Conservation (phyloP, 2,888 invertebrate genomes). For the Sclerodermus sp. region DNA sequence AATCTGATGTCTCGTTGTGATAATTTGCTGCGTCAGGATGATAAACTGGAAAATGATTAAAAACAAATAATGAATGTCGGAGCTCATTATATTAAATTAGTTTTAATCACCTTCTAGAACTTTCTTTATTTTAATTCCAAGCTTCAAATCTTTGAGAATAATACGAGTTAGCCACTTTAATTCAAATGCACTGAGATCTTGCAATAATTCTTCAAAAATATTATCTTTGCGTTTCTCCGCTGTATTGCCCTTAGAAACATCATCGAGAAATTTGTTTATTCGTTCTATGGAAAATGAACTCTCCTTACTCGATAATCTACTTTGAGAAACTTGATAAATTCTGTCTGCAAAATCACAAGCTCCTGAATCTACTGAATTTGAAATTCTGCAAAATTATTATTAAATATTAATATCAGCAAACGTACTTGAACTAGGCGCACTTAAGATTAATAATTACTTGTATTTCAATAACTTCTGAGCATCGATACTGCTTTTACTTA, state of each 20-base stretch:
- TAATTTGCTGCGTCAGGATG: conserved; percentile 81
- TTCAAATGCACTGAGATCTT: conserved; percentile 72
- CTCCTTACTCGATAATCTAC: conserved; percentile 56
- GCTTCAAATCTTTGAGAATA: conserved; percentile 80
- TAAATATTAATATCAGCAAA: conserved; percentile 1
- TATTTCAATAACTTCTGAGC: conserved; percentile 62
- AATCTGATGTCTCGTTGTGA: conserved; percentile 62
- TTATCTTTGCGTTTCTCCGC: conserved; percentile 66
- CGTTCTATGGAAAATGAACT: conserved; percentile 67
- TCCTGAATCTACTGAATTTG: conserved; percentile 59
- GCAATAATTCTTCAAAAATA: conserved; percentile 68
- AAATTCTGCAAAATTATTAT: conserved; percentile 53
- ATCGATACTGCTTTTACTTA: conserved; percentile 69
- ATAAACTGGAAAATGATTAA: conserved; percentile 59
- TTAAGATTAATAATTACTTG: too few relatives aligned
- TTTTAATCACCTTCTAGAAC: conserved; percentile 67
- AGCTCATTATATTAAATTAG: too few relatives aligned
- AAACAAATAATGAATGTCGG: too few relatives aligned
- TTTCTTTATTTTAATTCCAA: conserved; percentile 73
- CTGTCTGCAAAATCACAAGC: conserved; percentile 80
- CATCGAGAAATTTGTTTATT: conserved; percentile 75
- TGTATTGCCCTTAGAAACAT: conserved; percentile 70
- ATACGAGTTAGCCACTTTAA: conserved; percentile 90
- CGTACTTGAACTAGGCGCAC: neutral
- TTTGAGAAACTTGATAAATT: conserved; percentile 70